Base-by-base conservation (phyloP, 2,888 invertebrate genomes). In the Pilophorus perplexus region DNA sequence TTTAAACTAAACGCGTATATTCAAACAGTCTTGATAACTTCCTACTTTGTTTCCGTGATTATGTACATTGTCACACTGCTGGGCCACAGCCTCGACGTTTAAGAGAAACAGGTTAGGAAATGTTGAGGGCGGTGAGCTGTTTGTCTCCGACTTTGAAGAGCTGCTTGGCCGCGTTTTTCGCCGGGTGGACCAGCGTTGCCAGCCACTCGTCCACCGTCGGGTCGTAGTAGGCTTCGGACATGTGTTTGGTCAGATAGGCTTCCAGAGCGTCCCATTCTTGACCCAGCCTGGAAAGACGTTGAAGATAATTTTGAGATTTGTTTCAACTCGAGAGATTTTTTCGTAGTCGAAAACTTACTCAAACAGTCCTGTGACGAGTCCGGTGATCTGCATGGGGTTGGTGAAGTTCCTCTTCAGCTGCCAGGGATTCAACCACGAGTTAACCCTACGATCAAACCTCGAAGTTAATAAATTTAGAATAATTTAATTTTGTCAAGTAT, bases 371-470 rank as follows among this genome's bases (percentile, higher is more conserved):
- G 79, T 79, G 6, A 82, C 75, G 10, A 87, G 79, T 37, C 80
- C 80, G 67, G 84, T 82, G 3, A 85, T 77, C 72, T 84, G 84
- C 83, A 83, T 82, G 3, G 86, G 84, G 72, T 83, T 85, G 0
- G 84, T 85, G 73, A 82, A 85, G 69, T 81, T 81, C 68, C 82
- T 82, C 40, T 80, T 78, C n/a, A 86, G 76, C 75, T 87, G 87
- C 87, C 87, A 87, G 0, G 82, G 80, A 74, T 87, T 87, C 76
- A 87, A 76, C 87, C 87, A 88, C 0, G 86, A 84, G 33, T 80
- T 77, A 54, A 87, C 80, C 72, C 87, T 87, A 74, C 22, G 76
- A 28, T 27, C 6, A 16, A 6, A 28, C n/a, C n/a, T n/a, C n/a
- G n/a, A n/a, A n/a, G n/a, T n/a, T n/a, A n/a, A n/a, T n/a, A n/a